phyloP scores from a whole-genome alignment of 30 jellyfish, hydroid and myxozoan genomes.

The Hydractinia symbiolongicarpus region DNA sequence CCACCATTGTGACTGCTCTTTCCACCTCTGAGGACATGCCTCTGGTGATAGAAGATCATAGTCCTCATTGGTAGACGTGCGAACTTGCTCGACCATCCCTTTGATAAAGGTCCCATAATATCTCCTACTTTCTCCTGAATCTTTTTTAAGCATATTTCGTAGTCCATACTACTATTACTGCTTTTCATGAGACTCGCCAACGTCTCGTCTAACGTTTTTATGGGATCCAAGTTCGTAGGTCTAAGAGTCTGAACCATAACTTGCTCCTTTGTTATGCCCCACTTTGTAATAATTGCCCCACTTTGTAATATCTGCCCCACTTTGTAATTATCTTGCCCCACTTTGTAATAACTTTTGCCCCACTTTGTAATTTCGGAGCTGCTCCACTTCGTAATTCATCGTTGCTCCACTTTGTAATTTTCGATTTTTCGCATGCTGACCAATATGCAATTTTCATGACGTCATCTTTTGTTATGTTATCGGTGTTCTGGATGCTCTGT shows the following conservation, averaged over 20 bases:
- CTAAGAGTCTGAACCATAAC: not conserved
- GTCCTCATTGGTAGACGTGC: not conserved
- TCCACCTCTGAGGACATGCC: not conserved
- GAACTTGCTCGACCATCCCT: not conserved
- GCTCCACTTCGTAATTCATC: no score
- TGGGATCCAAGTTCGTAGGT: not conserved
- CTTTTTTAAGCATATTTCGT: not conserved
- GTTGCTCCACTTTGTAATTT: no score
- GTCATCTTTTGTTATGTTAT: no score
- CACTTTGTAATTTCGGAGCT: no score
- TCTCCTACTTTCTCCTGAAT: constrained; percentile 11
- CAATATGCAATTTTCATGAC: no score
- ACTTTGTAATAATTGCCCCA: no score
- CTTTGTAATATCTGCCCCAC: no score
- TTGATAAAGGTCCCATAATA: not conserved
- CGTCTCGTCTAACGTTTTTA: not conserved
- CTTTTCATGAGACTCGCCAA: not conserved
- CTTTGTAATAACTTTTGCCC: no score
- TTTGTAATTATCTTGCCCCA: no score
- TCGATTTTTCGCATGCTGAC: no score
- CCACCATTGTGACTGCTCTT: not conserved
- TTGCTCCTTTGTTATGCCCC: not conserved
- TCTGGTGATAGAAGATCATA: not conserved
- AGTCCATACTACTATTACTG: not conserved
- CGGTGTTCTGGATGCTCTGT: no score